phyloP scores from a whole-genome alignment of 2,888 invertebrate species.

The Ectobius pallidus region DNA sequence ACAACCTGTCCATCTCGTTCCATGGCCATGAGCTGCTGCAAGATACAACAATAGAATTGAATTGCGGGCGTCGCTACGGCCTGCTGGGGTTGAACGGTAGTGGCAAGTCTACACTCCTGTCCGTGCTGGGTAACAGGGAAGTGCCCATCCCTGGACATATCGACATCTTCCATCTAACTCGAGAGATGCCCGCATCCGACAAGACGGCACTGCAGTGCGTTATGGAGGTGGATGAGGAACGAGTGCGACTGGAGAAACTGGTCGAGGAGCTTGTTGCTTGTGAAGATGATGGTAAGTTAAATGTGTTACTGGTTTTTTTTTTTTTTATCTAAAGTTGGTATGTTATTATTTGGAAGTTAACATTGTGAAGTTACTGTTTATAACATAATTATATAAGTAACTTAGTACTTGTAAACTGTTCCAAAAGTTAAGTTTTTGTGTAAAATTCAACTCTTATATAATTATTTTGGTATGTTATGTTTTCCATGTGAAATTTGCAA shows the following conservation, averaged over 20 bases:
- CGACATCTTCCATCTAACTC: conserved; percentile 95
- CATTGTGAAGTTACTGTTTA: too few species aligned
- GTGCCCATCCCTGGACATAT: conserved; percentile 96
- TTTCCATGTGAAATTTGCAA: too few species aligned
- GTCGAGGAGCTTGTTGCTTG: conserved; percentile 88
- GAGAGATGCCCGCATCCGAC: conserved; percentile 98
- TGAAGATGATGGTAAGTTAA: conserved; percentile 76
- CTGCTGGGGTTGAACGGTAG: conserved; percentile 97
- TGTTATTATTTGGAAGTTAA: too few species aligned
- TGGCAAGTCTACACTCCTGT: conserved; percentile 91
- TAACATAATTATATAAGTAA: too few species aligned
- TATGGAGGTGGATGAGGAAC: conserved; percentile 97
- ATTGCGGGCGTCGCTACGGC: conserved; percentile 96
- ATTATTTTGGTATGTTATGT: too few species aligned
- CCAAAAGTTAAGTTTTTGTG: too few species aligned
- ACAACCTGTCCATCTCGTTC: conserved; percentile 96
- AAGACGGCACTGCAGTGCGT: conserved; percentile 96
- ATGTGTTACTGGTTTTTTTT: neutral
- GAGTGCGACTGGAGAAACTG: conserved; percentile 86
- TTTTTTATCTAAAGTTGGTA: too few species aligned
- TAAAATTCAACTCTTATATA: too few species aligned
- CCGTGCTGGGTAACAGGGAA: conserved; percentile 91
- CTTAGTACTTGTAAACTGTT: too few species aligned
- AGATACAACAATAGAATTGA: conserved; percentile 95
- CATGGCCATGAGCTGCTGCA: conserved; percentile 95